These are phyloP conservation scores for Rhineura floridana DNA, from an alignment of 2,113 vertebrate genomes.

Conservation along the genomic window DNA sequence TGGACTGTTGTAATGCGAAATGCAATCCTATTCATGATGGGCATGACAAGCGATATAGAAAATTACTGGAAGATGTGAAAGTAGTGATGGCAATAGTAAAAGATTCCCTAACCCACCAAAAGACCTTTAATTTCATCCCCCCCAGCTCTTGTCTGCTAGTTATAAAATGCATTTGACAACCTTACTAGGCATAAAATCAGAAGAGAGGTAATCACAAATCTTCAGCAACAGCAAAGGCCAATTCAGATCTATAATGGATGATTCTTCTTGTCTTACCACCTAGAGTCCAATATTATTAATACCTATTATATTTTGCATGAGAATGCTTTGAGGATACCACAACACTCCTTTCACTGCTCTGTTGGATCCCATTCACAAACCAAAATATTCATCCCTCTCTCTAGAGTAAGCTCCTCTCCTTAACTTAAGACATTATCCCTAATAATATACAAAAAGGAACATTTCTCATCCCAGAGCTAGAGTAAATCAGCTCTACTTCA, in stretches of 20 bases:
- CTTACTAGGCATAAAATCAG: neutral
- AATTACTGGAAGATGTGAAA: neutral
- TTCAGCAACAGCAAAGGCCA: fast-evolving
- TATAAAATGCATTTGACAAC: neutral
- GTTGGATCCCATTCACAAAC: neutral
- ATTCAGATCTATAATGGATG: neutral
- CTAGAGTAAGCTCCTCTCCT: neutral
- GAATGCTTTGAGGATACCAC: neutral
- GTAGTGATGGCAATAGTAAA: neutral
- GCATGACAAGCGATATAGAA: neutral
- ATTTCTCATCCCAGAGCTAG: fast-evolving
- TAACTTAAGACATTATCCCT: neutral
- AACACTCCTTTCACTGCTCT: neutral
- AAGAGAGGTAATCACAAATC: fast-evolving
- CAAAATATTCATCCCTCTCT: fast-evolving
- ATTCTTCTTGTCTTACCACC: neutral
- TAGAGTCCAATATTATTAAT: neutral
- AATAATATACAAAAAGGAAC: neutral
- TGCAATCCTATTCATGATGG: neutral
- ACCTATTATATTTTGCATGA: fast-evolving
- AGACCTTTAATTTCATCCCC: neutral
- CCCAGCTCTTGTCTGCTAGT: neutral
- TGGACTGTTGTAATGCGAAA: neutral
- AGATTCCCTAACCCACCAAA: neutral
- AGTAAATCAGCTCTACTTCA: neutral